Evolutionary conservation across 2,888 invertebrate species (phyloP).

Genomic region (Ptilodon capucinus): DNA sequence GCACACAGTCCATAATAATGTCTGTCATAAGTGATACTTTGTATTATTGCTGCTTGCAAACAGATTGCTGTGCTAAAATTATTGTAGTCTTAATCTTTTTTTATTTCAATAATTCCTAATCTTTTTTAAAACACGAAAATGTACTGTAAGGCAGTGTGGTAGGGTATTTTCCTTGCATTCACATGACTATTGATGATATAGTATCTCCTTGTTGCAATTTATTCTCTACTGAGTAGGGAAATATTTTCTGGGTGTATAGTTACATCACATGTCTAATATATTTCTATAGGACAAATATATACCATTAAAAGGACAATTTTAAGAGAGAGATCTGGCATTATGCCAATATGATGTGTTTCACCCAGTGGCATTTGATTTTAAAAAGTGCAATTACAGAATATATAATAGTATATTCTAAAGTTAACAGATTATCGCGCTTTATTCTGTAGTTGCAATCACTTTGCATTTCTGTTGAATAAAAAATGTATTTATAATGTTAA

Average conservation of each 20-base stretch:
- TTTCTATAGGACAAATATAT: no score
- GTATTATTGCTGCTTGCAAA: not conserved
- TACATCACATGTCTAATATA: no score
- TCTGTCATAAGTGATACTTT: not conserved
- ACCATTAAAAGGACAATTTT: no score
- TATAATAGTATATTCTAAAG: constrained; percentile 4
- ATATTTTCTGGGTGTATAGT: no score
- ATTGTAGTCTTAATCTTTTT: not conserved
- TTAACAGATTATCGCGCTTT: constrained; percentile 17
- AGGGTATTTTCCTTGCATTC: no score
- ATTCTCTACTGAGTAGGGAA: no score
- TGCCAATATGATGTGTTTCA: not conserved
- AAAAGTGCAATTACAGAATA: not conserved
- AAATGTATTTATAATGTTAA: constrained; percentile 9
- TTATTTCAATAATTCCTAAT: not conserved
- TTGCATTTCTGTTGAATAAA: constrained; percentile 16
- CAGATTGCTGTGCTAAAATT: not conserved
- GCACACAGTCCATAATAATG: not conserved
- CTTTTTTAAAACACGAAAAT: no score
- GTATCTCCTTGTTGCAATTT: no score
- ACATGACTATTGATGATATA: no score
- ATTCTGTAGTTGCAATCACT: constrained; percentile 6
- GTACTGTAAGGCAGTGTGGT: no score
- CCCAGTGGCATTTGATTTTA: not conserved
- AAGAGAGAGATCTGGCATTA: no score